Evolutionary conservation across 2,797 vertebrate genomes (phyloP).

Genomic region (Gymnopithys bicolor): DNA sequence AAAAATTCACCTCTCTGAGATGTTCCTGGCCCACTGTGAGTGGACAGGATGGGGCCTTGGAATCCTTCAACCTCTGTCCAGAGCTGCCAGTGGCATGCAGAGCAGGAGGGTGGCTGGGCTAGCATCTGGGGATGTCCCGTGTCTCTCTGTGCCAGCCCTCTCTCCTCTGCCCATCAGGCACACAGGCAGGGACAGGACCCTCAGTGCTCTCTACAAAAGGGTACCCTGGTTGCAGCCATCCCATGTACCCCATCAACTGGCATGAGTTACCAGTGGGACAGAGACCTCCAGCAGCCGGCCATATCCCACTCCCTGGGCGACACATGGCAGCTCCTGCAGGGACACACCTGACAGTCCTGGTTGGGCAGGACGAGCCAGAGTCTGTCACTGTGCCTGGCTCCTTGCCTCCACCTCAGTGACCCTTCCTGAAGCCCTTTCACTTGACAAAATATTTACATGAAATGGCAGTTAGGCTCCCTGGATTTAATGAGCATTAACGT

Average conservation of each 20-base stretch:
- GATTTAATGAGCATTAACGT: not conserved
- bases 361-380: not conserved
- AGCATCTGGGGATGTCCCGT: accelerated
- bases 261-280: accelerated
- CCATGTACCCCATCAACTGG: accelerated
- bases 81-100: accelerated
- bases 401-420: accelerated
- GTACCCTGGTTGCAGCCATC: accelerated
- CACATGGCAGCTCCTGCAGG: accelerated
- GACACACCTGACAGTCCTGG: not conserved
- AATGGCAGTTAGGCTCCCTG: not conserved
- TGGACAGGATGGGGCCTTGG: too few species aligned
- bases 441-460: not conserved
- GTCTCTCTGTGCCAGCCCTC: accelerated
- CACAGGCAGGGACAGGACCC: not conserved
- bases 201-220: accelerated
- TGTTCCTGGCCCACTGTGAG: accelerated
- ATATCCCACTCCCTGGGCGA: accelerated
- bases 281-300: not conserved
- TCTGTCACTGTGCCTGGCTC: not conserved
- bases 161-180: not conserved
- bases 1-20: not conserved
- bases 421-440: not conserved
- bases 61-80: accelerated
- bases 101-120: not conserved